Percentiles rank a stretch among this genome's conserved stretches.
phyloP scores from a whole-genome alignment of 2,888 invertebrate species.

The Diarsia mendica region DNA sequence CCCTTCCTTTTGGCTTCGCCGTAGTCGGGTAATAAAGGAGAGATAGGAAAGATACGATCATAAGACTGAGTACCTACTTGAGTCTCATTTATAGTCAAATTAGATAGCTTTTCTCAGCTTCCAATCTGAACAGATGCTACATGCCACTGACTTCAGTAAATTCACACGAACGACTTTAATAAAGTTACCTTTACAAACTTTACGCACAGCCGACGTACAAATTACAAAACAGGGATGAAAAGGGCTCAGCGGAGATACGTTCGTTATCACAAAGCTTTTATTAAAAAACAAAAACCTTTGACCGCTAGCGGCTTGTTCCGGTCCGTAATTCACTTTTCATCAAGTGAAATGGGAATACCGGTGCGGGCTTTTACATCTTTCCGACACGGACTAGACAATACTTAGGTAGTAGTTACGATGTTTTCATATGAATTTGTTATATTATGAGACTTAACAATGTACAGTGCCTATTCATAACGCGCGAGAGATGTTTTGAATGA shows the following conservation, averaged over 20 bases:
- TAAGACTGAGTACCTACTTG: not conserved
- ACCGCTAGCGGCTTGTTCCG: conserved; percentile 32
- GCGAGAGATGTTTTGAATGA: not conserved
- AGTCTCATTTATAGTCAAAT: conserved; percentile 46
- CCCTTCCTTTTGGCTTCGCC: too few relatives aligned
- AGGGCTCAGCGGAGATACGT: conserved; percentile 7
- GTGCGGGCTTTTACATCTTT: conserved; percentile 27
- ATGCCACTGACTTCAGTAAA: conserved; percentile 24
- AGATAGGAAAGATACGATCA: conserved; percentile 5
- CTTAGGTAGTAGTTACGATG: not conserved
- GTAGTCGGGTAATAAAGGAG: too few relatives aligned
- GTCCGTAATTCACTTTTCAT: conserved; percentile 45
- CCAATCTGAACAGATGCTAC: conserved; percentile 29
- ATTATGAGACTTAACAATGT: not conserved
- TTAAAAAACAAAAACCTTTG: conserved; percentile 46
- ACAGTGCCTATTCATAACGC: not conserved
- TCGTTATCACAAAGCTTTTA: conserved; percentile 29
- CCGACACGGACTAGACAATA: conserved; percentile 4
- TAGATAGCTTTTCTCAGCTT: conserved; percentile 1
- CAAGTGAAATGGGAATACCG: conserved; percentile 33
- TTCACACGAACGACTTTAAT: conserved; percentile 40
- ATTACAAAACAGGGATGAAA: conserved; percentile 32
- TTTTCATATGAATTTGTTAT: not conserved
- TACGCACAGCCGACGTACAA: conserved; percentile 19
- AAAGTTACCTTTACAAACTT: conserved; percentile 27